Evolutionary conservation across 2,888 invertebrate species (phyloP).

Genomic region (Rhagonycha lutea): DNA sequence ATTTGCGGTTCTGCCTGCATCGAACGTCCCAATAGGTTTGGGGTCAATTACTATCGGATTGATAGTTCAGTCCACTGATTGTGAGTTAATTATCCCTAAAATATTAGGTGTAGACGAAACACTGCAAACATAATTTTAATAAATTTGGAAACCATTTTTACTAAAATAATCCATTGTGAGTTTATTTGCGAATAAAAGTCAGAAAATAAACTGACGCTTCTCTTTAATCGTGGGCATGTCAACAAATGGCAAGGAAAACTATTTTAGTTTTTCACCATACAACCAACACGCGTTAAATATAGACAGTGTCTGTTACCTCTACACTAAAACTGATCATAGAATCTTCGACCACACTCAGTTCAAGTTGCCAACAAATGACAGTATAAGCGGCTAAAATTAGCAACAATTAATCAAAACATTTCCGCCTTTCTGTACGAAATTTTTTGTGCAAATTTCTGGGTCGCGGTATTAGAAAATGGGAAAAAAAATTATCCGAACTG

Average conservation of each 20-base stretch:
- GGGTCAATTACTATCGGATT: neutral
- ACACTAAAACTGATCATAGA: slow-evolving; percentile 5
- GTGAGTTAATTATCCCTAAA: neutral
- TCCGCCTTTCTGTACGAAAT: neutral
- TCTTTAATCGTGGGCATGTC: neutral
- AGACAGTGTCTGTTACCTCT: slow-evolving; percentile 13
- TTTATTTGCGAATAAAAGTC: neutral
- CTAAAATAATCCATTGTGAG: neutral
- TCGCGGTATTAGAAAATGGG: no score
- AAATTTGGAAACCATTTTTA: neutral
- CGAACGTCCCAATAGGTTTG: neutral
- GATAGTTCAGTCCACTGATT: neutral
- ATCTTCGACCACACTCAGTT: neutral
- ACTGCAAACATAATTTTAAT: neutral
- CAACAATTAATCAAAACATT: slow-evolving; percentile 2
- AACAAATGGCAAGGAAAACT: slow-evolving; percentile 1
- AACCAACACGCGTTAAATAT: slow-evolving; percentile 1
- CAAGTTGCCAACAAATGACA: slow-evolving; percentile 1
- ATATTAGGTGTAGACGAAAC: neutral
- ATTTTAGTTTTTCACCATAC: neutral
- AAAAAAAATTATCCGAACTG: neutral
- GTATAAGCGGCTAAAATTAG: neutral
- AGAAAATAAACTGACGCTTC: neutral
- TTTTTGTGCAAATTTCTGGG: neutral
- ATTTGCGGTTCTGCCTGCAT: neutral